A percentile compares a stretch with the other conserved stretches of the same genome.
These are phyloP conservation scores for Tribolium freemani DNA, from an alignment of 2,888 invertebrate species.

Conservation along the genomic window DNA sequence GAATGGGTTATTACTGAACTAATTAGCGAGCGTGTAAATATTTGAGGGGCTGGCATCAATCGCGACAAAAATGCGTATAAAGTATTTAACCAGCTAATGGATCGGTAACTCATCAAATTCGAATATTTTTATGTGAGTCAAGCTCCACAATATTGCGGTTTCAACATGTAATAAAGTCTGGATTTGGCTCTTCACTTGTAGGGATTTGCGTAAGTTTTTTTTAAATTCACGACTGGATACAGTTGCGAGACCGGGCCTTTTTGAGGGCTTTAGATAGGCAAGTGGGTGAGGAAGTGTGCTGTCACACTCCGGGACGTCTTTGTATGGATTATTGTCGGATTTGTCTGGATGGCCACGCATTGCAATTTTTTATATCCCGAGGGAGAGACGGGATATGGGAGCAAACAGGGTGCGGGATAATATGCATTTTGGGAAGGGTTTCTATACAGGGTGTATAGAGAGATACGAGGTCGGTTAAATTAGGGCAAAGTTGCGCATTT, in stretches of 20 bases:
- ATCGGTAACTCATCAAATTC: too few species aligned
- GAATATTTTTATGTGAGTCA: too few species aligned
- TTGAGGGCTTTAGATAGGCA: background rate
- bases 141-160: background rate
- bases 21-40: background rate
- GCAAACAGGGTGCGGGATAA: background rate
- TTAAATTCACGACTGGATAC: background rate
- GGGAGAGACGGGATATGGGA: background rate
- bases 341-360: slow-evolving; percentile 10
- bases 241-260: background rate
- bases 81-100: too few species aligned
- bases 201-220: background rate
- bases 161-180: background rate
- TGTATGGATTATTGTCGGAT: slow-evolving; percentile 18
- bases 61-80: background rate
- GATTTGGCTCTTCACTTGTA: background rate
- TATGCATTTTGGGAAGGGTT: too few species aligned
- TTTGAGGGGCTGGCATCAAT: background rate
- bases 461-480: too few species aligned
- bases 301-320: slow-evolving; percentile 13
- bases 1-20: slow-evolving; percentile 7
- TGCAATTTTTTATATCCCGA: slow-evolving; percentile 2
- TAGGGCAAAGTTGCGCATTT: too few species aligned
- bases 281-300: slow-evolving; percentile 4
- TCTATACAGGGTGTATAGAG: too few species aligned